Conservation (phyloP, 2,113 vertebrate genomes). For the Mugil cephalus region DNA sequence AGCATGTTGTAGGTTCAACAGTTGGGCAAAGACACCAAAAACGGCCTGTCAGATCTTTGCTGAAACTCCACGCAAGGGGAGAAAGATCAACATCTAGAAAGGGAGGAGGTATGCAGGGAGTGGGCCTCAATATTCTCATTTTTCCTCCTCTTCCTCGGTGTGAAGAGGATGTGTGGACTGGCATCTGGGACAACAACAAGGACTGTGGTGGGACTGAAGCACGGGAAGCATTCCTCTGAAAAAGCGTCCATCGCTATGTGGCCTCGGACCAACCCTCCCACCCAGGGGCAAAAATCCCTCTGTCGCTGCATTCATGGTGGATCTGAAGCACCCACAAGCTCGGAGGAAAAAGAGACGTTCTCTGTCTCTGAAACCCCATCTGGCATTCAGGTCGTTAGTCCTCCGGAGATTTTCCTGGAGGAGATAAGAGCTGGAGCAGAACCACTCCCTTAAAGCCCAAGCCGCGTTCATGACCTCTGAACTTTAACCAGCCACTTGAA, state of each 20-base stretch:
- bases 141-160: constrained; percentile 69
- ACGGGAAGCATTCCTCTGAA: constrained; percentile 79
- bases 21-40: background rate
- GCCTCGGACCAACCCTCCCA: constrained; percentile 73
- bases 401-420: constrained; percentile 60
- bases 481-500: constrained; percentile 12
- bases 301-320: constrained; percentile 73
- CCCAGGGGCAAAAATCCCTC: constrained; percentile 57
- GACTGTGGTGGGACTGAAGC: constrained; percentile 73
- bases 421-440: constrained; percentile 58
- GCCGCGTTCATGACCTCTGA: constrained; percentile 43
- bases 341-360: constrained; percentile 57
- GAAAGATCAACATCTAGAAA: constrained; percentile 52
- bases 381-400: constrained; percentile 67
- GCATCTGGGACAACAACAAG: constrained; percentile 74
- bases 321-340: constrained; percentile 76
- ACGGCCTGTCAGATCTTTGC: constrained; percentile 5
- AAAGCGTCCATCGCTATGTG: constrained; percentile 76
- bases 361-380: constrained; percentile 70
- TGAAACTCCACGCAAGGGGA: constrained; percentile 9
- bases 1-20: background rate
- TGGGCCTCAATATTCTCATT: constrained; percentile 76
- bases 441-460: constrained; percentile 28
- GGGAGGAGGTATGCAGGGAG: constrained; percentile 76
- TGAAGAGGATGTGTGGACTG: constrained; percentile 62